Evolutionary conservation across 2,797 vertebrate species (phyloP).

Genomic region (Microcaecilia unicolor): DNA sequence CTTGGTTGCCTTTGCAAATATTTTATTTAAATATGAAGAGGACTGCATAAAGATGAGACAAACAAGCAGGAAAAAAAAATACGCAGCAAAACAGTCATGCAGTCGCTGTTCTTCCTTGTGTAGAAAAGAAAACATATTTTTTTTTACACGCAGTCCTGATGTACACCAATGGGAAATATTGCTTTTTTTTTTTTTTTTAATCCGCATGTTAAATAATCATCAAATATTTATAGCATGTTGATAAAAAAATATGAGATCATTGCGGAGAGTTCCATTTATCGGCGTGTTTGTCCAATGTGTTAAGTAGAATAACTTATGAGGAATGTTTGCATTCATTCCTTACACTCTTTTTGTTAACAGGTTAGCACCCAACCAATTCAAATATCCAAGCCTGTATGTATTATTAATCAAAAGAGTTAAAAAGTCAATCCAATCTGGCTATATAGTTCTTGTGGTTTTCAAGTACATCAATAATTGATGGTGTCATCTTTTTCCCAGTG

Average conservation of each 20-base stretch:
- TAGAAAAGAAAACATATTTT: too few species aligned
- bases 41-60: too few species aligned
- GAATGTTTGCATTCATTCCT: slow-evolving; percentile 39
- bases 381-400: slow-evolving; percentile 44
- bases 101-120: too few species aligned
- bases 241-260: slow-evolving; percentile 24
- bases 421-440: slow-evolving; percentile 66
- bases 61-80: too few species aligned
- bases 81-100: too few species aligned
- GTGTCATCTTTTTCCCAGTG: slow-evolving; percentile 53
- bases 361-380: slow-evolving; percentile 50
- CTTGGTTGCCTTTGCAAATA: too few species aligned
- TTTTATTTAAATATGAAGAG: too few species aligned
- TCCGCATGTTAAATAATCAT: slow-evolving; percentile 31
- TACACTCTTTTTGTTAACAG: slow-evolving; percentile 45
- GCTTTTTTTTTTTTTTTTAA: too few species aligned
- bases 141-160: too few species aligned
- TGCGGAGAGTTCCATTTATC: slow-evolving; percentile 27
- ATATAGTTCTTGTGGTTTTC: slow-evolving; percentile 56
- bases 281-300: slow-evolving; percentile 36
- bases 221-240: slow-evolving; percentile 51
- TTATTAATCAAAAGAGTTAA: slow-evolving; percentile 68
- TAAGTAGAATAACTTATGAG: slow-evolving; percentile 47
- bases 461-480: slow-evolving; percentile 65
- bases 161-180: not conserved